phyloP scores from a whole-genome alignment of 2,888 invertebrate genomes.

The Caenorhabditis imperialis region DNA sequence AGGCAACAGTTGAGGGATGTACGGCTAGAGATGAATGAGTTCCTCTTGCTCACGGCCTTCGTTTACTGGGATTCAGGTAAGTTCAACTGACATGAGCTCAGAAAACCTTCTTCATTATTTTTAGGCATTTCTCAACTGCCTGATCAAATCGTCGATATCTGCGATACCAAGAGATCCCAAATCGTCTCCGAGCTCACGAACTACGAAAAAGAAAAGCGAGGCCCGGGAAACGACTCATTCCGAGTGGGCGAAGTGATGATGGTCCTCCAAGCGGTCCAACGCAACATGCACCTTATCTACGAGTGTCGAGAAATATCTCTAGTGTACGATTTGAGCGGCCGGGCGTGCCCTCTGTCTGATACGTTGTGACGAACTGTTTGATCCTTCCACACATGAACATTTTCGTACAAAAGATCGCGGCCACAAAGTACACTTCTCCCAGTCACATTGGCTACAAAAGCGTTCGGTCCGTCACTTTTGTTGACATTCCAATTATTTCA shows the following conservation, averaged over 20 bases:
- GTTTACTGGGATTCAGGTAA: slow-evolving; percentile 26
- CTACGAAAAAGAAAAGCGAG: slow-evolving; percentile 5
- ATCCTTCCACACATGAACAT: no score
- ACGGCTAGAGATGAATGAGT: slow-evolving; percentile 1
- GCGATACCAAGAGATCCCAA: neutral
- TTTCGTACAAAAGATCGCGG: no score
- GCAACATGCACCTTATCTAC: neutral
- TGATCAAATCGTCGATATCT: slow-evolving; percentile 13
- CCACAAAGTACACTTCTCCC: no score
- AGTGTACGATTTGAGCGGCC: slow-evolving; percentile 5
- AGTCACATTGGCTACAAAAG: no score
- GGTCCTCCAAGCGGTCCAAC: slow-evolving; percentile 1
- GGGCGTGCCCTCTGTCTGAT: neutral
- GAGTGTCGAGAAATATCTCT: slow-evolving; percentile 8
- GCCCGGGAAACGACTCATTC: neutral
- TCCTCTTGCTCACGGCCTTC: slow-evolving; percentile 3
- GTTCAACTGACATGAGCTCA: no score
- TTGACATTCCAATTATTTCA: no score
- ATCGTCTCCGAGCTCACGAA: slow-evolving; percentile 1
- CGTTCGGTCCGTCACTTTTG: no score
- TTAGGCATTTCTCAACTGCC: slow-evolving; percentile 6
- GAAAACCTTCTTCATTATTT: no score
- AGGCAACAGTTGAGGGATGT: neutral
- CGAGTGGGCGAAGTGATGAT: slow-evolving; percentile 12
- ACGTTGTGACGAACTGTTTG: no score